These are phyloP conservation scores for Antheraea pernyi DNA, from an alignment of 1,140 invertebrate genomes.

Conservation along the genomic window DNA sequence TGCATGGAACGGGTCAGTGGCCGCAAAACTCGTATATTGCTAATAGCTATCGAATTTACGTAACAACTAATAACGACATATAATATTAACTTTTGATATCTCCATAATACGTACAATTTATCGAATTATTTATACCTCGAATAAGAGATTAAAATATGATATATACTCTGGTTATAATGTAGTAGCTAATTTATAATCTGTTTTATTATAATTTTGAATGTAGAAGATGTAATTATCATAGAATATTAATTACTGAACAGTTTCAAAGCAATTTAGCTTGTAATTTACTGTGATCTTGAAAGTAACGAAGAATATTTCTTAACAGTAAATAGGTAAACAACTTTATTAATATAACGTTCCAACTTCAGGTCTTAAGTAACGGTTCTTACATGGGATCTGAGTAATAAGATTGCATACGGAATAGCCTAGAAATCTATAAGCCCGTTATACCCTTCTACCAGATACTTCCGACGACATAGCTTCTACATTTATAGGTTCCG, in stretches of 20 bases:
- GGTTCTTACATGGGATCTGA: slow-evolving; percentile 26
- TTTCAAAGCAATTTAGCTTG: too few species aligned
- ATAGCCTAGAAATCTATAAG: slow-evolving; percentile 33
- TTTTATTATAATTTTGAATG: too few species aligned
- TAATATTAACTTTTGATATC: too few species aligned
- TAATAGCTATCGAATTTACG: slow-evolving; percentile 31
- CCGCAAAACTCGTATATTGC: slow-evolving; percentile 27
- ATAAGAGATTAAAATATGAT: too few species aligned
- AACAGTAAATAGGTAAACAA: slow-evolving; percentile 21
- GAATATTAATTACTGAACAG: too few species aligned
- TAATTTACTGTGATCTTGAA: too few species aligned
- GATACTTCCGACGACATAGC: slow-evolving; percentile 42
- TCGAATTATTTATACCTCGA: too few species aligned
- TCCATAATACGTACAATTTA: too few species aligned
- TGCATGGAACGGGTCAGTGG: slow-evolving; percentile 32
- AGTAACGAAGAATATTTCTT: too few species aligned
- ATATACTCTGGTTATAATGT: too few species aligned
- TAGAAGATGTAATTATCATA: too few species aligned
- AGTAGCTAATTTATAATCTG: too few species aligned
- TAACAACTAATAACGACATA: slow-evolving; percentile 13
- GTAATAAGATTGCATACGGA: slow-evolving; percentile 34
- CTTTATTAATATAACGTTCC: slow-evolving; percentile 22
- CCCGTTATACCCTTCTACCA: slow-evolving; percentile 44
- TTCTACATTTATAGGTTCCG: neutral
- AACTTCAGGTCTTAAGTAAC: slow-evolving; percentile 24